Conservation (phyloP, 1,140 invertebrate species). For the Papilio polytes region DNA sequence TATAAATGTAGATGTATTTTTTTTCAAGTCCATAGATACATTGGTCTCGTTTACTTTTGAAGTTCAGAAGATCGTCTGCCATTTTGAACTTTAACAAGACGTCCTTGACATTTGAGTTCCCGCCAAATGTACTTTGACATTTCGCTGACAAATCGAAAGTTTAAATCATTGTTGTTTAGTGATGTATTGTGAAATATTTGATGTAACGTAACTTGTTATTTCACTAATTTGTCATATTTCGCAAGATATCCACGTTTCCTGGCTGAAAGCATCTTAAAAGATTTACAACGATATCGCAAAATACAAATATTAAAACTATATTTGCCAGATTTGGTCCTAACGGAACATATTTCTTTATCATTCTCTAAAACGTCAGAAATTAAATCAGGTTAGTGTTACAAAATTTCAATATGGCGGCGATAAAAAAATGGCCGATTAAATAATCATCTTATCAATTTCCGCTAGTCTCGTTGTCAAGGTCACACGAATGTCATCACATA, state of each 20-base stretch:
- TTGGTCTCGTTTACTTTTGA: too few relatives aligned
- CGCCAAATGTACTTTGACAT: conserved; percentile 31
- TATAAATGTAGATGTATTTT: too few relatives aligned
- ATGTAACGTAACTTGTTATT: not conserved
- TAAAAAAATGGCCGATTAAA: conserved; percentile 31
- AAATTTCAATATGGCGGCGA: conserved; percentile 13
- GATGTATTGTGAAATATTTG: not conserved
- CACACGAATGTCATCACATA: not conserved
- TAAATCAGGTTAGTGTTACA: conserved; percentile 27
- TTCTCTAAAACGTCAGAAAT: not conserved
- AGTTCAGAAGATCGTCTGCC: not conserved
- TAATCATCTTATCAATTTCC: conserved; percentile 24
- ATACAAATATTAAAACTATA: too few relatives aligned
- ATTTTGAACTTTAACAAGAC: conserved; percentile 33
- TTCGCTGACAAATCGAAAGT: conserved; percentile 14
- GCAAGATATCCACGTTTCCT: not conserved
- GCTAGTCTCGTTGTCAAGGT: conserved; percentile 22
- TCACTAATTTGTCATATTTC: not conserved
- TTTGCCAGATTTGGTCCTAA: too few relatives aligned
- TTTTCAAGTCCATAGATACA: too few relatives aligned
- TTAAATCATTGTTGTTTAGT: conserved; percentile 22
- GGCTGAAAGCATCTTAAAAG: not conserved
- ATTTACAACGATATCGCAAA: too few relatives aligned
- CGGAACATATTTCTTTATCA: too few relatives aligned
- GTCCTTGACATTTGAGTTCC: conserved; percentile 33